phyloP scores from a whole-genome alignment of 1,140 invertebrate species.

The Prorops nasuta region DNA sequence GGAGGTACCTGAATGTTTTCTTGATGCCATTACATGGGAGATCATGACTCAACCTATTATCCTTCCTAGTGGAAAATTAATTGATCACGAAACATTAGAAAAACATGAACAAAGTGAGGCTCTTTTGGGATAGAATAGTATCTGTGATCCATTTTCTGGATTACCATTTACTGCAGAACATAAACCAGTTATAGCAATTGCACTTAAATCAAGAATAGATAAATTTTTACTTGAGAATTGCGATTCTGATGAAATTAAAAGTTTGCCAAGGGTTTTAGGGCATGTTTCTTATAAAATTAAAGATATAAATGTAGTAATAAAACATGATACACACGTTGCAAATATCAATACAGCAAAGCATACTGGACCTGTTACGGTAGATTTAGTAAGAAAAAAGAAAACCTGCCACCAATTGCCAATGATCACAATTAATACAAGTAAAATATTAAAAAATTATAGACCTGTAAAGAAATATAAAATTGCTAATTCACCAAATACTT shows the following conservation, averaged over 20 bases:
- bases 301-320: background rate
- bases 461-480: slow-evolving; percentile 6
- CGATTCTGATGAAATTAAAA: slow-evolving; percentile 57
- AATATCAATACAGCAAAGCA: background rate
- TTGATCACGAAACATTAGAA: slow-evolving; percentile 76
- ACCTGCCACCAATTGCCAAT: too few species aligned
- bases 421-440: background rate
- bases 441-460: background rate
- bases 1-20: slow-evolving; percentile 72
- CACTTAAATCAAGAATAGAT: slow-evolving; percentile 75
- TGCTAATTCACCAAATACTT: too few species aligned
- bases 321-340: background rate
- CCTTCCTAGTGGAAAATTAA: slow-evolving; percentile 74
- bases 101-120: slow-evolving; percentile 67
- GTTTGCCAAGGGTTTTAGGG: slow-evolving; percentile 66
- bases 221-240: slow-evolving; percentile 69
- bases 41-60: slow-evolving; percentile 74
- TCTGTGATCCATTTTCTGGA: slow-evolving; percentile 82
- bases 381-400: slow-evolving; percentile 3
- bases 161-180: slow-evolving; percentile 61
- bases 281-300: slow-evolving; percentile 13
- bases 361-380: too few species aligned
- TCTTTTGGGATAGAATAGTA: slow-evolving; percentile 67
- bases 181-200: slow-evolving; percentile 66
- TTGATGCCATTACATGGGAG: slow-evolving; percentile 77